phyloP scores from a whole-genome alignment of 2,797 vertebrate species.

The Petrocephalus schoutedeni region DNA sequence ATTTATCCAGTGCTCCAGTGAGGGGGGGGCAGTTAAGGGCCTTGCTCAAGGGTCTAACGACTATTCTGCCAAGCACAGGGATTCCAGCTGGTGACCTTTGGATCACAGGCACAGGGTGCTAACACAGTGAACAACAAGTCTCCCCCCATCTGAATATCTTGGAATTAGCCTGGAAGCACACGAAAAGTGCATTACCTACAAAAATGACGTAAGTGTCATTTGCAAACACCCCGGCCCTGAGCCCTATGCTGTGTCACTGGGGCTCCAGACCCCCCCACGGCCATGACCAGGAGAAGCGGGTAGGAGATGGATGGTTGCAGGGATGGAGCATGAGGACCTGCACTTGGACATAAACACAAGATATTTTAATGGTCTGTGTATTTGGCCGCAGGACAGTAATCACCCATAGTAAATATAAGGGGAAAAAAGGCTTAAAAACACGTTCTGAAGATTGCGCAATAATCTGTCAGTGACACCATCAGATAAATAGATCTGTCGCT shows the following conservation, averaged over 20 bases:
- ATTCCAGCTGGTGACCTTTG: not conserved
- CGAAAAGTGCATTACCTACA: not conserved
- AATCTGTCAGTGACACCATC: conserved; percentile 12
- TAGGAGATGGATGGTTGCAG: not conserved
- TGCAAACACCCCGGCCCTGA: not conserved
- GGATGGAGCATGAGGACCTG: not conserved
- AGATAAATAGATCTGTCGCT: not conserved
- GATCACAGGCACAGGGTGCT: not conserved
- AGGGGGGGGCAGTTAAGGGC: not conserved
- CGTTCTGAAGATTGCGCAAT: not conserved
- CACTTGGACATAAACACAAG: not conserved
- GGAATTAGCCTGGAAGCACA: not conserved
- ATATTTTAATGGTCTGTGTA: not conserved
- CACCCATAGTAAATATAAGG: not conserved
- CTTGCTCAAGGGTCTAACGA: not conserved
- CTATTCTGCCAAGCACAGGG: not conserved
- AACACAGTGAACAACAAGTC: not conserved
- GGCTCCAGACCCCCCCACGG: not conserved
- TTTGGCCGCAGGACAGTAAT: not conserved
- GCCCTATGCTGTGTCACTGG: not conserved
- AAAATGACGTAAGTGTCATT: not conserved
- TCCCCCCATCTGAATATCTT: not conserved
- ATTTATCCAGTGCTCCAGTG: too few relatives aligned
- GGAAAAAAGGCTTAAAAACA: not conserved
- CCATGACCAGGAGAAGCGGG: not conserved